Percentiles rank a stretch among this genome's conserved stretches.
Evolutionary conservation across 2,888 invertebrate species (phyloP).

Genomic region (Morpho achilles): DNA sequence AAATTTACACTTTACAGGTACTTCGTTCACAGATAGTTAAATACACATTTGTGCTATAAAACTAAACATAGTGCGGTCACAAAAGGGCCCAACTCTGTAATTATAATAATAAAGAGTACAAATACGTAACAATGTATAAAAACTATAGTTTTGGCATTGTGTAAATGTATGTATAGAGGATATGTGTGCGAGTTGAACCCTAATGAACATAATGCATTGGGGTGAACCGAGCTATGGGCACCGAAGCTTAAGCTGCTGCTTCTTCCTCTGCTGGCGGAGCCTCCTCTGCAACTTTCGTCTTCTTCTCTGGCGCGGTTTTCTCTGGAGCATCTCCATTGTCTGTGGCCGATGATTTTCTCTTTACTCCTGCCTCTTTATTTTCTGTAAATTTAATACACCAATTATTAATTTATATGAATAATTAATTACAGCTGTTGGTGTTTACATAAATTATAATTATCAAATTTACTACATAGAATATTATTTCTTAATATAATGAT

Average conservation of each 20-base stretch:
- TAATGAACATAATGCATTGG: slow-evolving; percentile 73
- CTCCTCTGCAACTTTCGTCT: slow-evolving; percentile 83
- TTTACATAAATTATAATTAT: no score
- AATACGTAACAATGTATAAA: slow-evolving; percentile 49
- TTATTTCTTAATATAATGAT: no score
- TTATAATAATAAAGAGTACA: slow-evolving; percentile 38
- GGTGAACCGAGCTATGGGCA: slow-evolving; percentile 40
- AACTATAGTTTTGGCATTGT: slow-evolving; percentile 54
- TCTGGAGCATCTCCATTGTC: slow-evolving; percentile 77
- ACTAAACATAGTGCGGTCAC: slow-evolving; percentile 65
- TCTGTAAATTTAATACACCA: slow-evolving; percentile 45
- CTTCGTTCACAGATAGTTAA: slow-evolving; percentile 67
- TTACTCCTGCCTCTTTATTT: slow-evolving; percentile 77
- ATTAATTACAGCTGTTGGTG: no score
- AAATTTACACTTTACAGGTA: slow-evolving; percentile 78
- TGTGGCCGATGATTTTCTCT: slow-evolving; percentile 84
- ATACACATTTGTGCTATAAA: slow-evolving; percentile 65
- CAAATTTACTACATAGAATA: no score
- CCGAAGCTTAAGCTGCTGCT: slow-evolving; percentile 74
- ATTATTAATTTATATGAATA: no score
- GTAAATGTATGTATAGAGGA: slow-evolving; percentile 44
- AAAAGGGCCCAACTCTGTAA: slow-evolving; percentile 66
- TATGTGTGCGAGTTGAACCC: slow-evolving; percentile 68
- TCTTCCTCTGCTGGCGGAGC: slow-evolving; percentile 77
- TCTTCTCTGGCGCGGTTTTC: slow-evolving; percentile 85